phyloP scores from a whole-genome alignment of 1,140 invertebrate genomes.

The Danaus plexippus region DNA sequence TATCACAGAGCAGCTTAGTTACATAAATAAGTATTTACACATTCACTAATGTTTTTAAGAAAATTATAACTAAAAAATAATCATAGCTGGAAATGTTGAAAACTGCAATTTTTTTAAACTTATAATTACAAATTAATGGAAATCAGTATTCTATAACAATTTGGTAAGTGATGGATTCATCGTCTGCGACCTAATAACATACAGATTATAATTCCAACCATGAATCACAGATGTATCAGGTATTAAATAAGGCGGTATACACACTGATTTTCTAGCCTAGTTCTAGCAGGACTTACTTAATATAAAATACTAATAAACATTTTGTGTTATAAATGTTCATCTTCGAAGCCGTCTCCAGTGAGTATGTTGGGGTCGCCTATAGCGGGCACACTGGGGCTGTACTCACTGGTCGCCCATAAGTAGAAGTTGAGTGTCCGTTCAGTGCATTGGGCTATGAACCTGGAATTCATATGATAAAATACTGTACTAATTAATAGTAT shows the following conservation, averaged over 20 bases:
- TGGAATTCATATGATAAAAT: constrained; percentile 23
- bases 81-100: not conserved
- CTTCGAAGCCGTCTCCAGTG: constrained; percentile 50
- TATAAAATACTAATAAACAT: too few species aligned
- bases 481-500: too few species aligned
- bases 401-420: constrained; percentile 83
- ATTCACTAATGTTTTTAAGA: not conserved
- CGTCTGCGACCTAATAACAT: not conserved
- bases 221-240: too few species aligned
- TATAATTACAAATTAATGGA: constrained; percentile 1
- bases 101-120: not conserved
- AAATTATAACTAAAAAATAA: not conserved
- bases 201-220: too few species aligned
- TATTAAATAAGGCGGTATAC: too few species aligned
- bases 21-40: constrained; percentile 12
- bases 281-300: too few species aligned
- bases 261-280: too few species aligned
- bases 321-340: constrained; percentile 41
- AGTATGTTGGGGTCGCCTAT: constrained; percentile 67
- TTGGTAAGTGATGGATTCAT: not conserved
- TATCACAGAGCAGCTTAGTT: constrained; percentile 17
- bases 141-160: not conserved
- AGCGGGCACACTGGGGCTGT: constrained; percentile 73
- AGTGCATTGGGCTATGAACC: constrained; percentile 94
- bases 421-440: constrained; percentile 95